These are phyloP conservation scores for Eira barbara DNA, from an alignment of 2,113 vertebrate species.

Conservation along the genomic window DNA sequence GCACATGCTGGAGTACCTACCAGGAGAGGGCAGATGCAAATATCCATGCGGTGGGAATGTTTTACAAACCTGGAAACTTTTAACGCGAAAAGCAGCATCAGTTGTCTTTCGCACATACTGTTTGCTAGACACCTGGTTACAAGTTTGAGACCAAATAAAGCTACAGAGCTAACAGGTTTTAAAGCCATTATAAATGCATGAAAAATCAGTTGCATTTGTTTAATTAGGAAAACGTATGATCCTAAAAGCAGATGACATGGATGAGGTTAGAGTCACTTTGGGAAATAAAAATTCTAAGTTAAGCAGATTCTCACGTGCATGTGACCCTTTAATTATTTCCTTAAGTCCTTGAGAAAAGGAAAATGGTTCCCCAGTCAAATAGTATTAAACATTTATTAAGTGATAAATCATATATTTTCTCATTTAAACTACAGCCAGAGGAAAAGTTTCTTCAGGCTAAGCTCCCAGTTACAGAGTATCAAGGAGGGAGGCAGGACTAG, in stretches of 20 bases:
- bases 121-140: neutral
- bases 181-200: neutral
- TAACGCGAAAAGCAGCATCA: neutral
- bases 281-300: constrained; percentile 32
- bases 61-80: neutral
- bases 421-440: neutral
- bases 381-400: neutral
- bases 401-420: neutral
- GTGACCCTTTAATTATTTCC: constrained; percentile 38
- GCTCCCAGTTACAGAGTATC: neutral
- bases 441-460: neutral
- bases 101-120: neutral
- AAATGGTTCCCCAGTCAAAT: neutral
- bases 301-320: constrained; percentile 24
- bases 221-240: neutral
- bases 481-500: neutral
- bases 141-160: constrained; percentile 8
- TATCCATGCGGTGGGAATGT: neutral
- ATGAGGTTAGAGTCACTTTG: neutral
- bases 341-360: neutral
- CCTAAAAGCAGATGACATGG: neutral
- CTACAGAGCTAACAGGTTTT: neutral
- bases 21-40: neutral
- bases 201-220: constrained; percentile 3
- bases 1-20: neutral